These are phyloP conservation scores for Sapayoa aenigma DNA, from an alignment of 2,113 vertebrate species.

Conservation along the genomic window DNA sequence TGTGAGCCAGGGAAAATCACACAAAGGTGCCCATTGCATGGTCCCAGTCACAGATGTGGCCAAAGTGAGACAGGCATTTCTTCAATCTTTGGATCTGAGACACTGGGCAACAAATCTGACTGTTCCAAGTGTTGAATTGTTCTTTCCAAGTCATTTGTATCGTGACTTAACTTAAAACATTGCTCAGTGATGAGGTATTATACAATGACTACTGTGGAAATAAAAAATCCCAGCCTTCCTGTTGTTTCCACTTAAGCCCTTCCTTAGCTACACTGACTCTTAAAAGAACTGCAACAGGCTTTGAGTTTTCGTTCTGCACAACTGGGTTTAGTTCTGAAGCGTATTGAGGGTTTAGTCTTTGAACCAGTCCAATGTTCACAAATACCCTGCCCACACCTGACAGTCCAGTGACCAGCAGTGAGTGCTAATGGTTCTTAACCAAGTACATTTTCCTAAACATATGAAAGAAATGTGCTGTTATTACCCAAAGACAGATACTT, in stretches of 20 bases:
- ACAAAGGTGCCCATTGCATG: accelerated
- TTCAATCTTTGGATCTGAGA: background rate
- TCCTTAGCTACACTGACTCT: background rate
- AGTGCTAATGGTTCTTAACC: background rate
- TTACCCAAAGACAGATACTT: background rate
- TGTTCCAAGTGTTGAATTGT: background rate
- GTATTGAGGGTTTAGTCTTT: background rate
- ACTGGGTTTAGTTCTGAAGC: background rate
- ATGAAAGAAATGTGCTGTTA: background rate
- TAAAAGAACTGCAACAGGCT: background rate
- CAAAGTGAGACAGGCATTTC: background rate
- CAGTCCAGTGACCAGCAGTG: background rate
- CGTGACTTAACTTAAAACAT: background rate
- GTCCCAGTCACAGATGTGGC: background rate
- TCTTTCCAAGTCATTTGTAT: background rate
- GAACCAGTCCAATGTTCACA: background rate
- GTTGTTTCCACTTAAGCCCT: background rate
- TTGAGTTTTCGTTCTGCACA: background rate
- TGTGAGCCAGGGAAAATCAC: background rate
- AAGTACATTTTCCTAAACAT: background rate
- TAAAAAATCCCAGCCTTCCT: background rate
- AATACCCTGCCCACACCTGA: background rate
- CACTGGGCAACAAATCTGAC: background rate
- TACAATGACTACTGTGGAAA: background rate
- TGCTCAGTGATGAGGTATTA: background rate